Conservation (phyloP, 2,113 vertebrate species). For the Plestiodon gilberti region DNA sequence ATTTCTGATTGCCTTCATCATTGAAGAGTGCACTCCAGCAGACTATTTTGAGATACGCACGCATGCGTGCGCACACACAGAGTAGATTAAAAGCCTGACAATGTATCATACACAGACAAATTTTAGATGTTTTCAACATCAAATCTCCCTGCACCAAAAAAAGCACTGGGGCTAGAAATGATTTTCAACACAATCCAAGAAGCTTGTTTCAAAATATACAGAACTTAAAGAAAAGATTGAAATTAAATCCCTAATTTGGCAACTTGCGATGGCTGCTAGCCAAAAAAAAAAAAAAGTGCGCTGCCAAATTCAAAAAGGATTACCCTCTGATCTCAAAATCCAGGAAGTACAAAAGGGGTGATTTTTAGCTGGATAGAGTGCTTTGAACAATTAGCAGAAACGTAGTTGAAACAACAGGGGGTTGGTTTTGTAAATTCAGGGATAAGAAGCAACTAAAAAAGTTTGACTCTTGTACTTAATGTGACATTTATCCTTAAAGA, state of each 20-base stretch:
- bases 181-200: background rate
- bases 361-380: background rate
- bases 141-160: background rate
- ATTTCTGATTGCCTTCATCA: background rate
- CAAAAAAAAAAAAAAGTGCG: background rate
- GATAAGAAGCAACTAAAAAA: constrained; percentile 32
- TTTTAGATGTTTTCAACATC: background rate
- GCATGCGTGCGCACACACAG: background rate
- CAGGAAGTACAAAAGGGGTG: background rate
- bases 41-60: too few species aligned
- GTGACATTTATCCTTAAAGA: background rate
- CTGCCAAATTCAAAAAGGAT: background rate
- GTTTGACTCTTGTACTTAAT: constrained; percentile 16
- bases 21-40: too few species aligned
- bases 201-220: background rate
- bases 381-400: constrained; percentile 44
- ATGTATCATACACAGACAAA: background rate
- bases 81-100: background rate
- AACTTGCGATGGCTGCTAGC: background rate
- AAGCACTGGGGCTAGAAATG: background rate
- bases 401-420: constrained; percentile 51
- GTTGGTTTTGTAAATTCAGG: background rate
- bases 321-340: background rate
- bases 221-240: background rate
- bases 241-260: background rate